These are phyloP conservation scores for Leucosticte australis DNA, from an alignment of 2,113 vertebrate species.

Conservation along the genomic window DNA sequence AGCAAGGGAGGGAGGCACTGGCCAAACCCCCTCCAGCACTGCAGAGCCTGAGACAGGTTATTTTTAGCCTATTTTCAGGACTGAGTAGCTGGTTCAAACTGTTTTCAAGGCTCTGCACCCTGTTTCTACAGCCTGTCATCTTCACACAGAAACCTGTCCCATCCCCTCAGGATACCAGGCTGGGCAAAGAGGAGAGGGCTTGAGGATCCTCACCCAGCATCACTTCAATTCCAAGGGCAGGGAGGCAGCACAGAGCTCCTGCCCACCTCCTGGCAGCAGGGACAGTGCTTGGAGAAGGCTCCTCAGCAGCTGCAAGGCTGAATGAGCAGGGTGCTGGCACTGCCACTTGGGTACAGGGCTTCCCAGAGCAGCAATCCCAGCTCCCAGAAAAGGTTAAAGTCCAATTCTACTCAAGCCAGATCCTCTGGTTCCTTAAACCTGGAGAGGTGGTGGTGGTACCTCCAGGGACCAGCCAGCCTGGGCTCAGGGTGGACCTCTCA, in stretches of 20 bases:
- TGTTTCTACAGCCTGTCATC: neutral
- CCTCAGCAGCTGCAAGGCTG: neutral
- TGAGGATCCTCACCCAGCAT: neutral
- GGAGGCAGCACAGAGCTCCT: neutral
- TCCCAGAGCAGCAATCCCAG: neutral
- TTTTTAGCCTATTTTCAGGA: neutral
- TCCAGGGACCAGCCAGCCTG: neutral
- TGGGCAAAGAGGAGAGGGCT: neutral
- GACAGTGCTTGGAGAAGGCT: neutral
- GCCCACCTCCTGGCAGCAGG: neutral
- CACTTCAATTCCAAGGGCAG: neutral
- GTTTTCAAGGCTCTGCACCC: neutral
- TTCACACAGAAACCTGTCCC: neutral
- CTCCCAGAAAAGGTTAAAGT: neutral
- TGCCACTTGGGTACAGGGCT: neutral
- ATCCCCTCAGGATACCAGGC: rapidly evolving
- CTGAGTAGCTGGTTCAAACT: neutral
- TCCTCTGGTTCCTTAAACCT: neutral
- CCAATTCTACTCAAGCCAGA: neutral
- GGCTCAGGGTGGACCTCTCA: neutral
- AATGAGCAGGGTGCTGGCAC: neutral
- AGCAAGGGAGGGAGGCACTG: neutral
- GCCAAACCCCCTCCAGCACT: neutral
- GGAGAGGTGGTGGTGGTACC: neutral
- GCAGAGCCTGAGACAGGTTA: neutral